Percentiles rank a stretch among this genome's conserved stretches.
These are phyloP conservation scores for Serilophus lunatus DNA, from an alignment of 2,113 vertebrate genomes.

Conservation along the genomic window DNA sequence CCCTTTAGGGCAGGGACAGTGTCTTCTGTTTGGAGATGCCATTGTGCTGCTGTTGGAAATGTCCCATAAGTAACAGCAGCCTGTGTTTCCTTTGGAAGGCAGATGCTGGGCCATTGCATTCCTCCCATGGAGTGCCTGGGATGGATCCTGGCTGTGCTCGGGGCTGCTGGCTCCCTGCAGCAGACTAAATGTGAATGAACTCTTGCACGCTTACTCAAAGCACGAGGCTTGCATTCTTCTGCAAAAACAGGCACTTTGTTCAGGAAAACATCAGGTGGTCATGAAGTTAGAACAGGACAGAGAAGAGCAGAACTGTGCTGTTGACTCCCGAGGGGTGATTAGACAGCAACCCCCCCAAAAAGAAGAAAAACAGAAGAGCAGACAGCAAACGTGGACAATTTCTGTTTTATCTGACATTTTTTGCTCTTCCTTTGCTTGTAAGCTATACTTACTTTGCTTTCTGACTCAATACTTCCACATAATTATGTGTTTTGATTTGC, in stretches of 20 bases:
- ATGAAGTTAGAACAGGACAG: neutral
- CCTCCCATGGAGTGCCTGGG: neutral
- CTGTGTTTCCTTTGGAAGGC: constrained; percentile 31
- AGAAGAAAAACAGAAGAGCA: neutral
- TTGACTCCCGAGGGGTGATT: neutral
- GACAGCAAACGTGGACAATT: neutral
- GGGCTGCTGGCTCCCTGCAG: neutral
- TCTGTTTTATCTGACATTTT: neutral
- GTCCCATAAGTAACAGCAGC: neutral
- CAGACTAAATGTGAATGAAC: constrained; percentile 3
- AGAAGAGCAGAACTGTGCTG: neutral
- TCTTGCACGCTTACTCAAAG: neutral
- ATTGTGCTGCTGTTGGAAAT: constrained; percentile 5
- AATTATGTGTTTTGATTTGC: neutral
- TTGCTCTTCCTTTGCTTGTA: neutral
- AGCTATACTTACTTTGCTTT: neutral
- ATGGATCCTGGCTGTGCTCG: neutral
- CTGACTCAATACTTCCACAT: neutral
- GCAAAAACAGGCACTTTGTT: neutral
- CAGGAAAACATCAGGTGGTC: neutral
- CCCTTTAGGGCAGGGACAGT: neutral
- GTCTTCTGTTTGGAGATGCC: neutral
- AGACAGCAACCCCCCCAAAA: neutral
- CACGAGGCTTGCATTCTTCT: neutral
- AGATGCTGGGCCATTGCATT: constrained; percentile 15